Conservation (phyloP, 2,888 invertebrate species). For the Allygus modestus region DNA sequence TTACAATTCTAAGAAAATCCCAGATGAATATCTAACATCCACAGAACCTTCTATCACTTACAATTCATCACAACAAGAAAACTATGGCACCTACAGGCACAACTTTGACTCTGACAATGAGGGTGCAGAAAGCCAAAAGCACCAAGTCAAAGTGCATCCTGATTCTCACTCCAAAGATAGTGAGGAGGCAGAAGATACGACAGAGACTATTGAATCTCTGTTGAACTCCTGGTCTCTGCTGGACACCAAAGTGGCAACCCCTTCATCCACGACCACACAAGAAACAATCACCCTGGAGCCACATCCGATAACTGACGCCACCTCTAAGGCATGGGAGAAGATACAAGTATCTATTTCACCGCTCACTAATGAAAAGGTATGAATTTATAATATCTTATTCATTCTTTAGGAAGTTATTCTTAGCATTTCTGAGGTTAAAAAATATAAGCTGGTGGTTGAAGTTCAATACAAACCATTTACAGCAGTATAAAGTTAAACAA, state of each 20-base stretch:
- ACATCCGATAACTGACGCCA: constrained; percentile 72
- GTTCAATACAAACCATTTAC: no score
- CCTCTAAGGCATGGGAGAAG: constrained; percentile 80
- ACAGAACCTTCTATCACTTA: constrained; percentile 72
- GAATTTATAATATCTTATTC: neutral
- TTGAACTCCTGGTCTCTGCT: constrained; percentile 68
- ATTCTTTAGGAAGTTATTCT: no score
- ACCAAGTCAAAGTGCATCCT: constrained; percentile 65
- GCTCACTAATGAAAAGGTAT: constrained; percentile 83
- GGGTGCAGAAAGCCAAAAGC: constrained; percentile 67
- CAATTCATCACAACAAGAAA: neutral
- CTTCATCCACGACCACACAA: constrained; percentile 66
- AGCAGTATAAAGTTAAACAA: no score
- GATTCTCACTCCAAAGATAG: constrained; percentile 56
- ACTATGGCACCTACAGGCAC: constrained; percentile 9
- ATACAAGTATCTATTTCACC: constrained; percentile 85
- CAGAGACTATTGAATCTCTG: constrained; percentile 51
- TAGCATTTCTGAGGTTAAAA: no score
- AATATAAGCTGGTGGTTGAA: no score
- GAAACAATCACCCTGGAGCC: constrained; percentile 8
- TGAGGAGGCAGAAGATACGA: constrained; percentile 38
- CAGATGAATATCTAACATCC: constrained; percentile 86
- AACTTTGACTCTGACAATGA: constrained; percentile 64
- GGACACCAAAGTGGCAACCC: constrained; percentile 66
- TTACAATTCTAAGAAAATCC: constrained; percentile 84